Evolutionary conservation across 2,888 invertebrate species (phyloP), one percentile per base, ranked within the genome.

Genomic region (Nycteola revayana): DNA sequence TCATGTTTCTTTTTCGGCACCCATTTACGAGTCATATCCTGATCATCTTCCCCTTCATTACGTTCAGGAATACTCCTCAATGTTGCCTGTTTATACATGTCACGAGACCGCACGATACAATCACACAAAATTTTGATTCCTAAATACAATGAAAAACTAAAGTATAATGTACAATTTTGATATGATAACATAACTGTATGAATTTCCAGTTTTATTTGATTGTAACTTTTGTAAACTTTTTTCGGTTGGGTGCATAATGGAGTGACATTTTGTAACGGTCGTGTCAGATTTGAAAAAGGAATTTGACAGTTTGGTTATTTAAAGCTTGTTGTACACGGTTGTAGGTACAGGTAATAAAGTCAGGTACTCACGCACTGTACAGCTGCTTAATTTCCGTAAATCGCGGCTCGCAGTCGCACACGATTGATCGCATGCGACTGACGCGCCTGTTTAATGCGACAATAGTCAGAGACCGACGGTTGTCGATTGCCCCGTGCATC

Each of bases 1-100:
- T 87, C 87, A 26, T 87, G 87, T 42, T 84, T 86, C 28, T 86
- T 86, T 52, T 86, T 87, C 0, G 87, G 79, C 10, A 87, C 84
- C 86, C 86, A 87, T 68, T 83, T 84, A 3, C 40, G 53, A 0
- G 59, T 33, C 0, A 51, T 21, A 39, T n/a, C n/a, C 2, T 47
- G 48, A 3, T 78, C 76, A 0, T 73, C 75, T 9, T 72, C 74
- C 0, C 28, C 53, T 21, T 82, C 84, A 9, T 63, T 67, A 1
- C 58, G 64, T 42, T 85, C 87, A 0, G 83, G 78, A 21, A 83
- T 84, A 34, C 78, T 78, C 0, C 66, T 70, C 5, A 86, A 40
- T 0, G 54, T 63, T 0, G 54, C 52, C 28, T 66, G 66, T 33
- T 67, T 69, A 53, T 68, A 58, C 69, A 75, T 77, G 25, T 44